Evolutionary conservation across 2,797 vertebrate genomes (phyloP).

Genomic region (Crypturellus tataupa): DNA sequence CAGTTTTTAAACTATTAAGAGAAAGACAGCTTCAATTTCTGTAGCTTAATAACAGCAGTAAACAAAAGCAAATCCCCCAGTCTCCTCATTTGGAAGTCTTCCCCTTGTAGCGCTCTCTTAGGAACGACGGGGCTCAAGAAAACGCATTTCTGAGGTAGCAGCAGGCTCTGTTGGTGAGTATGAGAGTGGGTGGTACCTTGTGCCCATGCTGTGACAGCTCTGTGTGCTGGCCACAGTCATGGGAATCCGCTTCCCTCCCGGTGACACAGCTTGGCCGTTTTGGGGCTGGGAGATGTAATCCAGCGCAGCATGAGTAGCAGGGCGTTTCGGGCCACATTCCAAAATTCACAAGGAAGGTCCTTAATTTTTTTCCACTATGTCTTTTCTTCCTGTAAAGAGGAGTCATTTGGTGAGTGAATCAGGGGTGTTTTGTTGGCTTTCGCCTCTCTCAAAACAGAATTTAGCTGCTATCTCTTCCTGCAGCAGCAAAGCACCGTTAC

Average conservation of each 20-base stretch:
- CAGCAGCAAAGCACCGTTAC: rapidly evolving
- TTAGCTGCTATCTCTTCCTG: neutral
- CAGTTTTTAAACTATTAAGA: neutral
- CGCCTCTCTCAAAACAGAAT: neutral
- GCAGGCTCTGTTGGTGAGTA: neutral
- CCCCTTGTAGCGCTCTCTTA: neutral
- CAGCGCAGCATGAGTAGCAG: rapidly evolving
- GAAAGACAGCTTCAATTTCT: neutral
- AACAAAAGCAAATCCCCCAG: neutral
- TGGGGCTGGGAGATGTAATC: rapidly evolving
- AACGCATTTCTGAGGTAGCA: neutral
- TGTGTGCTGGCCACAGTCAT: neutral
- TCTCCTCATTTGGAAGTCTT: neutral
- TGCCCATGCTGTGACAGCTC: neutral
- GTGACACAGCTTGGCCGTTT: rapidly evolving
- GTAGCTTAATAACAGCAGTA: neutral
- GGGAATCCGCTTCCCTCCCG: neutral
- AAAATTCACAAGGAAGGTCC: neutral
- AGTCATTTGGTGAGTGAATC: rapidly evolving
- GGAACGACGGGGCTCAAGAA: neutral
- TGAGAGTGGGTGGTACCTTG: neutral
- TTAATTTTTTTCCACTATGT: rapidly evolving
- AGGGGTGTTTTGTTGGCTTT: neutral
- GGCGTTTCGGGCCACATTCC: neutral
- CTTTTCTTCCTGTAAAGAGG: neutral